Evolutionary conservation across 2,888 invertebrate species (phyloP), one percentile per base, ranked within the genome.

Genomic region (Endomychus coccineus): DNA sequence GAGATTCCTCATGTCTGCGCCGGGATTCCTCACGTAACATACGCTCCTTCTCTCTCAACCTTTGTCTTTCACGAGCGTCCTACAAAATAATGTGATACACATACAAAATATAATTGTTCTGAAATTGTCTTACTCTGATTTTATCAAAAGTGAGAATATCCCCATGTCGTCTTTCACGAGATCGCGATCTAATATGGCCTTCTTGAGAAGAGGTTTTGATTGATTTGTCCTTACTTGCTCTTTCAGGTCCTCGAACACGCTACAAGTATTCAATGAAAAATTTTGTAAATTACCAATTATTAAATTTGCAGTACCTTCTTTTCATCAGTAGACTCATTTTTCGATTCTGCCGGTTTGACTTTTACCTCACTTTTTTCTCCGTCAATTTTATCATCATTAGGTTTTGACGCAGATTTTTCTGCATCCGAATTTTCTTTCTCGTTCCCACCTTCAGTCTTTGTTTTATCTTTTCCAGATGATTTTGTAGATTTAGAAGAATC

Each of bases 1-100:
- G 75, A 50, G 81, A 78, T 52, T 88, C 86, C 49, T 85, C 81
- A 33, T 85, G 77, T 17, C 88, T 72, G 27, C 87, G 73, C 12
- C 90, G 75, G 56, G 88, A 86, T 53, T 87, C 83, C 56, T 89
- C 87, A 15, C 89, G 75, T 33, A 81, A 66, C 36, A 80, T 74
- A 14, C 89, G 76, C 47, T 88, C 84, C 3, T 83, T 75, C 53
- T 90, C 84, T 25, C 90, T 75, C 12, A 80, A 70, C 16, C 85
- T 71, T 39, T 83, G 81, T 19, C 77, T 70, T 50, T 83, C 83
- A 15, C 83, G 74, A 62, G 83, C 83, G 52, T 82, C 81, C 79
- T 81, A 56, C 4, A 12, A 4, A 15, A 28, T 12, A 25, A 13
- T 3, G 2, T 6, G 12, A 25, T 5, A 3, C 11, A 12, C 5